phyloP scores from a whole-genome alignment of 2,888 invertebrate genomes.

The Platynereis dumerilii region DNA sequence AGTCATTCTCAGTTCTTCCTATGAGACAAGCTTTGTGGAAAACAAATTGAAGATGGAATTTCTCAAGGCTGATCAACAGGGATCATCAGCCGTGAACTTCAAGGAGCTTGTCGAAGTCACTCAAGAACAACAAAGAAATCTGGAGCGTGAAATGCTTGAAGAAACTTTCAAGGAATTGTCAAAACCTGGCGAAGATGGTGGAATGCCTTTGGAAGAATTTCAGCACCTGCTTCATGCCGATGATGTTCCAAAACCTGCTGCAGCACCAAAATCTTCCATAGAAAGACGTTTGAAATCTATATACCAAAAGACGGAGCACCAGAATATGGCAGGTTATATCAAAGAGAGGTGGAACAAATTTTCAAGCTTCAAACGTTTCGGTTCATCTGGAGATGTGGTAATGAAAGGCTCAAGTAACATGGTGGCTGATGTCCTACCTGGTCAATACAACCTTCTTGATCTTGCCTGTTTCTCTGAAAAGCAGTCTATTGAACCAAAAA shows the following conservation, averaged over 20 bases:
- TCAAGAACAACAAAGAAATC: slow-evolving; percentile 26
- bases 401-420: slow-evolving; percentile 14
- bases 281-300: background rate
- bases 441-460: slow-evolving; percentile 17
- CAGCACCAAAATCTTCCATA: background rate
- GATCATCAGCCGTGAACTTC: slow-evolving; percentile 34
- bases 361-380: slow-evolving; percentile 20
- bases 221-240: slow-evolving; percentile 23
- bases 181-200: slow-evolving; percentile 21
- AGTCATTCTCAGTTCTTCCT: slow-evolving; percentile 24
- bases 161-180: slow-evolving; percentile 30
- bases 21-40: slow-evolving; percentile 13
- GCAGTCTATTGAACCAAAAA: slow-evolving; percentile 7
- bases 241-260: background rate
- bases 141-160: slow-evolving; percentile 19
- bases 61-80: slow-evolving; percentile 35
- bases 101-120: slow-evolving; percentile 36
- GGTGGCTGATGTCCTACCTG: slow-evolving; percentile 15
- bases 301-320: background rate
- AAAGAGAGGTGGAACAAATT: slow-evolving; percentile 17
- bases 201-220: slow-evolving; percentile 32
- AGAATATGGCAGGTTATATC: slow-evolving; percentile 11
- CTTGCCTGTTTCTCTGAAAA: slow-evolving; percentile 18
- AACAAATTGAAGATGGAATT: slow-evolving; percentile 31
- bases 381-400: slow-evolving; percentile 21